These are phyloP conservation scores for Gandaritis pyraliata DNA, from an alignment of 2,888 invertebrate species.

Conservation along the genomic window DNA sequence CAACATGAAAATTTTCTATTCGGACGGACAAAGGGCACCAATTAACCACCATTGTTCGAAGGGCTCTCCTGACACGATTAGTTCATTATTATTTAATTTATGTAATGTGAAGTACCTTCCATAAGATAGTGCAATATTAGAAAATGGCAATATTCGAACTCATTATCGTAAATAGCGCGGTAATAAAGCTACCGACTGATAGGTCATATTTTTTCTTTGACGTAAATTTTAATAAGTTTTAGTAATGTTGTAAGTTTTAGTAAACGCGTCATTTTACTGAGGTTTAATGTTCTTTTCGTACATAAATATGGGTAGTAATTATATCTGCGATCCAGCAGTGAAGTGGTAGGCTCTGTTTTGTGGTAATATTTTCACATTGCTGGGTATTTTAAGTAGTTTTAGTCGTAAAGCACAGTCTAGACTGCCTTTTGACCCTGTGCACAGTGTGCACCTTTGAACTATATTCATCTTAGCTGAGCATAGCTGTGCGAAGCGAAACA, in stretches of 20 bases:
- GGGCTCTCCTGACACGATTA: slow-evolving; percentile 67
- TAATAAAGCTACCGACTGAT: slow-evolving; percentile 20
- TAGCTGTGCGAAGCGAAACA: neutral
- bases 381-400: slow-evolving; percentile 1
- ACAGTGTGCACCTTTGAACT: no score
- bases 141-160: slow-evolving; percentile 25
- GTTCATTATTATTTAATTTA: slow-evolving; percentile 80
- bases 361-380: slow-evolving; percentile 22
- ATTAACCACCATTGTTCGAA: slow-evolving; percentile 79
- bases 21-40: slow-evolving; percentile 77
- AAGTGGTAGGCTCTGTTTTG: neutral
- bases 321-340: slow-evolving; percentile 20
- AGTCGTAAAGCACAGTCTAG: slow-evolving; percentile 7
- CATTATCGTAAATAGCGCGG: slow-evolving; percentile 33
- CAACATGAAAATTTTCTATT: slow-evolving; percentile 81
- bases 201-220: slow-evolving; percentile 34
- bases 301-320: slow-evolving; percentile 27
- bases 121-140: slow-evolving; percentile 34
- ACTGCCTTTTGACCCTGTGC: neutral
- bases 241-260: slow-evolving; percentile 24
- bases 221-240: slow-evolving; percentile 33
- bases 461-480: no score
- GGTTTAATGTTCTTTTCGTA: slow-evolving; percentile 23
- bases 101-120: slow-evolving; percentile 63
- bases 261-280: slow-evolving; percentile 5